Percentiles rank a stretch among this genome's conserved stretches.
Conservation (phyloP, 1,140 invertebrate species). For the Achroia grisella region DNA sequence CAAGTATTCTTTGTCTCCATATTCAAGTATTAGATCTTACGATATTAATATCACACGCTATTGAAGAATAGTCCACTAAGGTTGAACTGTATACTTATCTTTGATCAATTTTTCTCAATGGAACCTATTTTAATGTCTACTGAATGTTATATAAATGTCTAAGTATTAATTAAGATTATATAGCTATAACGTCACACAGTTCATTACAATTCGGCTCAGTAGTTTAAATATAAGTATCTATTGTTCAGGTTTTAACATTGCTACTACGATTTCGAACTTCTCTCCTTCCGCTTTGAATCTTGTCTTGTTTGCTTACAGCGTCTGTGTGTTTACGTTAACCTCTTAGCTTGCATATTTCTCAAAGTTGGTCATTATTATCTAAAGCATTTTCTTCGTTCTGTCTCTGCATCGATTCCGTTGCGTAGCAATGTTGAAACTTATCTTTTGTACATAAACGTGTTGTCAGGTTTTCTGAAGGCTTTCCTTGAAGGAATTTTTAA, state of each 20-base stretch:
- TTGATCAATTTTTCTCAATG: constrained; percentile 34
- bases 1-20: background rate
- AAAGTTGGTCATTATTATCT: constrained; percentile 51
- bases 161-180: constrained; percentile 54
- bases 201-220: constrained; percentile 46
- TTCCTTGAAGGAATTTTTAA: background rate
- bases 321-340: constrained; percentile 10
- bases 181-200: constrained; percentile 42
- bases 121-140: constrained; percentile 47
- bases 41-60: constrained; percentile 11
- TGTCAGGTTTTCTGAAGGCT: constrained; percentile 38
- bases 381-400: constrained; percentile 8
- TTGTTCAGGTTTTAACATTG: constrained; percentile 63
- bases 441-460: constrained; percentile 39
- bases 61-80: constrained; percentile 26
- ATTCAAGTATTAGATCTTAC: no score
- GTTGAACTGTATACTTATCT: constrained; percentile 32
- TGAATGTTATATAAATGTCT: constrained; percentile 65
- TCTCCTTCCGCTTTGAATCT: background rate
- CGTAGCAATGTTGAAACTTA: constrained; percentile 68
- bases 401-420: constrained; percentile 7
- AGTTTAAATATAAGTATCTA: constrained; percentile 42
- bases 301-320: constrained; percentile 12
- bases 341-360: constrained; percentile 42
- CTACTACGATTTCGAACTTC: constrained; percentile 28